phyloP scores from a whole-genome alignment of 2,888 invertebrate species.

The Acronicta psi region DNA sequence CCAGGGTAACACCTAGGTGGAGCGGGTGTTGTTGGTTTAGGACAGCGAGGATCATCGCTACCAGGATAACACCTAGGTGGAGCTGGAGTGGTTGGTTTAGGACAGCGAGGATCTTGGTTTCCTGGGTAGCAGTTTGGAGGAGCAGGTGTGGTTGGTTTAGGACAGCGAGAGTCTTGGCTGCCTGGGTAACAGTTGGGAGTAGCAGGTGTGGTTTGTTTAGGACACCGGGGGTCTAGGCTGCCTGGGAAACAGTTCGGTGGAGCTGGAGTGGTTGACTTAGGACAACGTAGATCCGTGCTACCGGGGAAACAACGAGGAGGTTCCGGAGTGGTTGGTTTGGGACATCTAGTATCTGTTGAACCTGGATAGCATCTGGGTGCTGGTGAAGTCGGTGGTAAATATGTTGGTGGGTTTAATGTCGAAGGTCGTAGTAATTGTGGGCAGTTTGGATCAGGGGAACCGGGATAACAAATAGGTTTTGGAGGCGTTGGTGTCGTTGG shows the following conservation, averaged over 20 bases:
- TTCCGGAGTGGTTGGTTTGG: slow-evolving; percentile 63
- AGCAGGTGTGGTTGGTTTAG: slow-evolving; percentile 63
- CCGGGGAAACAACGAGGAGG: slow-evolving; percentile 60
- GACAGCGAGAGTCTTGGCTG: slow-evolving; percentile 51
- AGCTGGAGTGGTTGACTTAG: slow-evolving; percentile 50
- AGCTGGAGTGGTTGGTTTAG: slow-evolving; percentile 61
- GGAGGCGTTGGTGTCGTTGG: slow-evolving; percentile 50
- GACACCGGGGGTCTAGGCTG: slow-evolving; percentile 36
- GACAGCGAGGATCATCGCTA: slow-evolving; percentile 63
- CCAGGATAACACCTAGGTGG: slow-evolving; percentile 69
- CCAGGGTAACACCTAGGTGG: slow-evolving; percentile 65
- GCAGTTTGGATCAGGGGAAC: slow-evolving; percentile 69
- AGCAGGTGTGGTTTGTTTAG: slow-evolving; percentile 31
- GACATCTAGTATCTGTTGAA: slow-evolving; percentile 52
- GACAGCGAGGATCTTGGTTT: slow-evolving; percentile 58
- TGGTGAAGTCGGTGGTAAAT: slow-evolving; percentile 48
- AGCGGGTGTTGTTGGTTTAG: slow-evolving; percentile 54
- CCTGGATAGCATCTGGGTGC: slow-evolving; percentile 63
- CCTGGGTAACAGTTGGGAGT: slow-evolving; percentile 47
- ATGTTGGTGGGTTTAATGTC: slow-evolving; percentile 61
- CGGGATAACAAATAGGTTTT: slow-evolving; percentile 35
- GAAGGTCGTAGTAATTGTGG: slow-evolving; percentile 66
- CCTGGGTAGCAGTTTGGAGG: slow-evolving; percentile 69
- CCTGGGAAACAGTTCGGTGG: slow-evolving; percentile 59
- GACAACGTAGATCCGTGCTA: slow-evolving; percentile 63